Percentiles rank a stretch among this genome's conserved stretches.
Conservation (phyloP, 2,888 invertebrate genomes). For the Erannis defoliaria region DNA sequence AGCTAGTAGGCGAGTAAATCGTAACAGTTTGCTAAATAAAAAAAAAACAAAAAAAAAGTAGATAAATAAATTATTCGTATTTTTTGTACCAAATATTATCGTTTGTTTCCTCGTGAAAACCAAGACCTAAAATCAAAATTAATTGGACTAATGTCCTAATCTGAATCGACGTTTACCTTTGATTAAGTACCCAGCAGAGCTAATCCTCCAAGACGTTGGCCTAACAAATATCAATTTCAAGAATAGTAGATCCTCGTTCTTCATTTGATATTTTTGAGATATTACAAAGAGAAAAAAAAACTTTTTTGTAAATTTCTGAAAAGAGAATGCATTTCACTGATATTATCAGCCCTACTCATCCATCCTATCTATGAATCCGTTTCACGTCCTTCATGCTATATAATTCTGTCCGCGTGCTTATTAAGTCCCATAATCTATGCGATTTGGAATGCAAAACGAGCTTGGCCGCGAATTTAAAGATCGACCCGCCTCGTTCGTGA, state of each 20-base stretch:
- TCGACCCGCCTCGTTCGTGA: conserved; percentile 25
- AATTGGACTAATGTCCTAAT: not conserved
- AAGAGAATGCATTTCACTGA: conserved; percentile 2
- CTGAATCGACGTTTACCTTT: not conserved
- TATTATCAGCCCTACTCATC: not conserved
- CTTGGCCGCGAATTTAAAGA: conserved; percentile 32
- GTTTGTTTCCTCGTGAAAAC: too few species aligned
- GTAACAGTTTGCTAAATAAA: too few species aligned
- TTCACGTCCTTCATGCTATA: conserved; percentile 18
- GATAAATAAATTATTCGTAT: too few species aligned
- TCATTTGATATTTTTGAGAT: too few species aligned
- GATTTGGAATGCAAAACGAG: conserved; percentile 30
- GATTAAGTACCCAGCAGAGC: not conserved
- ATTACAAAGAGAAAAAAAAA: too few species aligned
- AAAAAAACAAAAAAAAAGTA: too few species aligned
- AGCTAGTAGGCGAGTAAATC: too few species aligned
- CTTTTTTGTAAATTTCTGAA: not conserved
- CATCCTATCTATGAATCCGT: conserved; percentile 11
- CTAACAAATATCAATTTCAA: too few species aligned
- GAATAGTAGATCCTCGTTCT: too few species aligned
- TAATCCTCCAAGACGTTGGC: too few species aligned
- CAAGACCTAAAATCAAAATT: not conserved
- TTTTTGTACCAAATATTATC: too few species aligned
- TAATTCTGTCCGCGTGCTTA: conserved; percentile 23
- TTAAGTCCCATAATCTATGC: conserved; percentile 29